These are phyloP conservation scores for Laothoe populi DNA, from an alignment of 2,888 invertebrate species.

Conservation along the genomic window DNA sequence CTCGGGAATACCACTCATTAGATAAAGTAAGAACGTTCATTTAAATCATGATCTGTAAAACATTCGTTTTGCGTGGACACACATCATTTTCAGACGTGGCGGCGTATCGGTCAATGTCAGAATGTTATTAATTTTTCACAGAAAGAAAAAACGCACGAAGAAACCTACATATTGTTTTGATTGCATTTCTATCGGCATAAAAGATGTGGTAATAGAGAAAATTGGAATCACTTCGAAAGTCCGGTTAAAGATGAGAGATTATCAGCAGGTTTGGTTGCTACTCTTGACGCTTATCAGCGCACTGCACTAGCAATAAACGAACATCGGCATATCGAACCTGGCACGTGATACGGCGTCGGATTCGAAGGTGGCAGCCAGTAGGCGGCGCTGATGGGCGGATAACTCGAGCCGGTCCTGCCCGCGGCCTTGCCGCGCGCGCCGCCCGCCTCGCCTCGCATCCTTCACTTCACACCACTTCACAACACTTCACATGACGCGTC, in stretches of 20 bases:
- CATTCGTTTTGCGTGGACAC: slow-evolving; percentile 31
- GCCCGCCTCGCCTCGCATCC: slow-evolving; percentile 82
- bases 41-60: slow-evolving; percentile 39
- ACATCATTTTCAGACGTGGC: slow-evolving; percentile 64
- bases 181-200: slow-evolving; percentile 33
- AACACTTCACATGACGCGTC: slow-evolving; percentile 71
- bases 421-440: slow-evolving; percentile 71
- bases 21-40: slow-evolving; percentile 24
- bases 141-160: slow-evolving; percentile 32
- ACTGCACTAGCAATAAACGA: slow-evolving; percentile 29
- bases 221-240: neutral
- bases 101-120: slow-evolving; percentile 77
- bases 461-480: slow-evolving; percentile 69
- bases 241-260: neutral
- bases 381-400: slow-evolving; percentile 93
- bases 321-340: slow-evolving; percentile 85
- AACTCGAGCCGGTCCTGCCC: slow-evolving; percentile 74
- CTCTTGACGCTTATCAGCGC: neutral
- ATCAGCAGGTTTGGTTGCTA: neutral
- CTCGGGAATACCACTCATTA: slow-evolving; percentile 7
- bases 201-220: neutral
- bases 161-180: slow-evolving; percentile 34
- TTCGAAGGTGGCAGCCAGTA: slow-evolving; percentile 93
- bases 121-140: slow-evolving; percentile 67
- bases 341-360: slow-evolving; percentile 92